A percentile compares a stretch with the other conserved stretches of the same genome.
Conservation (phyloP, 35 echinoderm and acorn worm species). For the Stichopus chloronotus region DNA sequence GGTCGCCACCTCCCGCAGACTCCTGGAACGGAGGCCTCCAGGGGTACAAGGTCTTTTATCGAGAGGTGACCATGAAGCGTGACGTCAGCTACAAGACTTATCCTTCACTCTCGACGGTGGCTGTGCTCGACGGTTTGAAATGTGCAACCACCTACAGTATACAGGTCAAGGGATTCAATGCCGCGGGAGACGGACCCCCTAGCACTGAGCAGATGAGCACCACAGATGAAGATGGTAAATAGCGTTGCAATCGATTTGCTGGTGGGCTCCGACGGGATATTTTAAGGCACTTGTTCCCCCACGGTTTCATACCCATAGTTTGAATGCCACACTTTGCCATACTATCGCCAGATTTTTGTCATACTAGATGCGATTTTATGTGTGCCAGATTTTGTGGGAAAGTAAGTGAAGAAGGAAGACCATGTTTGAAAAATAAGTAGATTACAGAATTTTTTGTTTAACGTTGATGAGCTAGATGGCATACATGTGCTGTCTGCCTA, state of each 20-base stretch:
- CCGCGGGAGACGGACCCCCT: conserved; percentile 82
- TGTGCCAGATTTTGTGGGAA: too few species aligned
- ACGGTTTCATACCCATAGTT: too few species aligned
- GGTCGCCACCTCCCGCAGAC: conserved; percentile 75
- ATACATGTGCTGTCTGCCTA: too few species aligned
- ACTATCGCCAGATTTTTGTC: too few species aligned
- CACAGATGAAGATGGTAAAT: conserved; percentile 53
- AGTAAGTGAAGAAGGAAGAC: too few species aligned
- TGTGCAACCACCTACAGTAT: conserved; percentile 87
- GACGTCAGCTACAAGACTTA: conserved; percentile 56
- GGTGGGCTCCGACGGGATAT: neutral
- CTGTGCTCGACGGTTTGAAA: conserved; percentile 69
- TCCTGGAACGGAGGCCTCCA: conserved; percentile 89
- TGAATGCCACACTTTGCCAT: too few species aligned
- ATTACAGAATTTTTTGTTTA: too few species aligned
- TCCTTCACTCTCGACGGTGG: conserved; percentile 49
- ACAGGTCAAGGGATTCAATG: conserved; percentile 85
- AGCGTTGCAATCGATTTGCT: neutral
- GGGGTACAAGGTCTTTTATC: conserved; percentile 85
- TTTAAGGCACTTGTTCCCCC: too few species aligned
- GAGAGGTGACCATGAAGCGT: neutral
- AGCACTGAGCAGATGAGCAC: conserved; percentile 46
- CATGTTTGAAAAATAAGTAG: too few species aligned
- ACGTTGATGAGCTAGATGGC: too few species aligned
- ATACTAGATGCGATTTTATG: too few species aligned